phyloP scores from a whole-genome alignment of 2,113 vertebrate species.

The Hiodon tergisus region DNA sequence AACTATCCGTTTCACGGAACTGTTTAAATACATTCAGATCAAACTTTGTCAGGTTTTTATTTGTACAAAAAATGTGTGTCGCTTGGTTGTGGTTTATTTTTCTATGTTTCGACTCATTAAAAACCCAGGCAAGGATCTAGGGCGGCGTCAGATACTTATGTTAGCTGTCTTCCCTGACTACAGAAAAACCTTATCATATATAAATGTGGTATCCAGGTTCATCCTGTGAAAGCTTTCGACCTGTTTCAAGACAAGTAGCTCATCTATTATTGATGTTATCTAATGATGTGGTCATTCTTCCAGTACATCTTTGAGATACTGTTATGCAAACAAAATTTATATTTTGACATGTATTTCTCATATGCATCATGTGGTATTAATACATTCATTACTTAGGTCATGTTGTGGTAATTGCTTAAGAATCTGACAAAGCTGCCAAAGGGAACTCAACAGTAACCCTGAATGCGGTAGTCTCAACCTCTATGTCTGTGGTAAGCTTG shows the following conservation, averaged over 20 bases:
- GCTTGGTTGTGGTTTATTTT: constrained; percentile 73
- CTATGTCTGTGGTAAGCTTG: too few relatives aligned
- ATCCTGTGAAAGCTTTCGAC: constrained; percentile 37
- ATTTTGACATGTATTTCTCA: constrained; percentile 50
- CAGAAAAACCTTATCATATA: constrained; percentile 46
- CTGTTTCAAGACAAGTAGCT: constrained; percentile 32
- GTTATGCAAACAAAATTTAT: constrained; percentile 28
- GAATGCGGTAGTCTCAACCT: too few relatives aligned
- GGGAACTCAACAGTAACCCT: too few relatives aligned
- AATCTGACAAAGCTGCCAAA: constrained; percentile 23
- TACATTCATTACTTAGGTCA: constrained; percentile 16
- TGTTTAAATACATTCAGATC: constrained; percentile 73
- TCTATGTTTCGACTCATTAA: constrained; percentile 62
- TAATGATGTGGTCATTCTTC: constrained; percentile 52
- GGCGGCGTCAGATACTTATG: constrained; percentile 56
- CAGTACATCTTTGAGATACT: constrained; percentile 61
- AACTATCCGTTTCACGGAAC: constrained; percentile 74
- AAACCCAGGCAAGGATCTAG: constrained; percentile 58
- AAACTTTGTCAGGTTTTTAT: constrained; percentile 88
- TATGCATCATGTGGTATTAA: constrained; percentile 38
- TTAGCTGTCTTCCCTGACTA: constrained; percentile 57
- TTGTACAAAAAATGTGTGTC: constrained; percentile 77
- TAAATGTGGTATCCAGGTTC: constrained; percentile 47
- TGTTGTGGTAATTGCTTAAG: constrained; percentile 31
- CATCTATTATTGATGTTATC: constrained; percentile 51